Base-by-base conservation (phyloP, 1,140 invertebrate species). In the Ips typographus region DNA sequence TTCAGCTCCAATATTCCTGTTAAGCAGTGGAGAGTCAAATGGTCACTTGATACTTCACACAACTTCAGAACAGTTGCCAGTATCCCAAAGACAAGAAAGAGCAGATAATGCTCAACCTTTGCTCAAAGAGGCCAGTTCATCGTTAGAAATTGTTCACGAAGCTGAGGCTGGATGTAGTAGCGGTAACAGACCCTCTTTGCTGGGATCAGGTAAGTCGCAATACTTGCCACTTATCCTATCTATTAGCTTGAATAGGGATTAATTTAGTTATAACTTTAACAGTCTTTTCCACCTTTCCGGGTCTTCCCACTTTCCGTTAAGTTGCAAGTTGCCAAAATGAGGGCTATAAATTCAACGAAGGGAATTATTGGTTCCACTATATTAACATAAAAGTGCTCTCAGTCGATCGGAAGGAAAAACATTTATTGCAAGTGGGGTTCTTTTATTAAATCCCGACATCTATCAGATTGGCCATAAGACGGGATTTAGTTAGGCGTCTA, bases 11-110 rank as follows among this genome's bases (percentile, higher is more conserved):
- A 79, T 80, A 49, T 75, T 80, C 40, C 68, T 80, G 42, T 67
- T 80, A 42, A 79, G 77, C 68, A 75, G 77, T 65, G 72, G 72
- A 61, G 79, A 80, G 71, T 73, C 72, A 47, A 72, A 75, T 43
- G 76, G 77, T 40, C 77, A 79, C 68, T 75, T 80, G 53, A 69
- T 80, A 22, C 79, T 80, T 37, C 79, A 80, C 59, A 77, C 79
- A 36, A 73, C 76, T n/a, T 62, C 74, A 3, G 68, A 73, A 56
- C 65, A 70, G 38, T 68, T 57, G 39, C 53, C 67, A 40, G 63
- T 58, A 57, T 53, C 68, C 4, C 64, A 66, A 39, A 68, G 65
- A 52, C 56, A 69, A n/a, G 68, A 69, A 1, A 71, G 72, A 22
- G 56, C 63, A n/a, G 72, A 70, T 2, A 74, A 73, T 47, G 68